Evolutionary conservation across 2,113 vertebrate genomes (phyloP).

Genomic region (Gyps fulvus): DNA sequence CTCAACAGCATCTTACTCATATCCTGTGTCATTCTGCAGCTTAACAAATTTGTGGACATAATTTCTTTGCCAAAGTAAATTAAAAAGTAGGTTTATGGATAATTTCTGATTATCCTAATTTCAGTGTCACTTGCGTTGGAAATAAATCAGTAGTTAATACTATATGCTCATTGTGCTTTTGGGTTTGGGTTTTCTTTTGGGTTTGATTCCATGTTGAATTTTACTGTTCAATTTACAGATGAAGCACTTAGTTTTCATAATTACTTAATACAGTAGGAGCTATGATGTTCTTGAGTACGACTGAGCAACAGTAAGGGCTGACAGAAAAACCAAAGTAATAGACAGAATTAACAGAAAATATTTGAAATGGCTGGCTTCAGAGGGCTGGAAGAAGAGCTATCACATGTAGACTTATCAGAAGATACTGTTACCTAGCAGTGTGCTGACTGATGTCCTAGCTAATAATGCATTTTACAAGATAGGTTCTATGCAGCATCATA

Average conservation of each 20-base stretch:
- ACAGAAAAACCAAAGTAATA: background rate
- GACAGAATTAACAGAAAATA: background rate
- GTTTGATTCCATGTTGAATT: background rate
- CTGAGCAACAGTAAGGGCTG: background rate
- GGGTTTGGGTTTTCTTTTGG: background rate
- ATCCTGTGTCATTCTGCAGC: background rate
- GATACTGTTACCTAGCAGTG: background rate
- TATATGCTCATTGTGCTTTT: background rate
- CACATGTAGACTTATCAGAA: background rate
- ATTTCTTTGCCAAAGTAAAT: background rate
- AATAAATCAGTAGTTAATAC: background rate
- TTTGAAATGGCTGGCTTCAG: background rate
- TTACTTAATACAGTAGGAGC: background rate
- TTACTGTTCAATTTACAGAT: background rate
- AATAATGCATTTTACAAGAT: background rate
- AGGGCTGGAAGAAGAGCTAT: background rate
- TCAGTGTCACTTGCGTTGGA: background rate
- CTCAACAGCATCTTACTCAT: background rate
- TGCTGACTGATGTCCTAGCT: background rate
- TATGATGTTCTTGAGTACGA: background rate
- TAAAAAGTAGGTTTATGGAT: background rate
- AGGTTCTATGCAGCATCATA: background rate
- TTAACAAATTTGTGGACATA: background rate
- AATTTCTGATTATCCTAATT: background rate
- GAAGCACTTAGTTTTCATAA: background rate